phyloP scores from a whole-genome alignment of 1,140 invertebrate species.

The Brachionus sp. region DNA sequence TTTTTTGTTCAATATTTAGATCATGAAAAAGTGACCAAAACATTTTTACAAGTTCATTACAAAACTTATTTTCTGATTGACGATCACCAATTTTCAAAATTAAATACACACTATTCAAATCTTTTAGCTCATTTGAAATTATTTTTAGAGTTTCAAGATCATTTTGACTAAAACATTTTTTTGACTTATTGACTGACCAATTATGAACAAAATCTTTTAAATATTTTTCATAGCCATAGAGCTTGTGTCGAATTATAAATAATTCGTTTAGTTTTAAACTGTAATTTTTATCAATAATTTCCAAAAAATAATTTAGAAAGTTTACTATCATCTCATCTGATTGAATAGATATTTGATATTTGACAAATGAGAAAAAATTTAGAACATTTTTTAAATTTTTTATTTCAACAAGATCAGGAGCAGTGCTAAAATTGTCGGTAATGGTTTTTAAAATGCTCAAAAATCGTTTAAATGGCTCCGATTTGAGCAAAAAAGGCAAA shows the following conservation, averaged over 20 bases:
- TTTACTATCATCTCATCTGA: not conserved
- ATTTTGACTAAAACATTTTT: not conserved
- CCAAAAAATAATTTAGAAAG: not conserved
- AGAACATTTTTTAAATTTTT: not conserved
- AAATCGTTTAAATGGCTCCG: not conserved
- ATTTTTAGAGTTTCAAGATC: not conserved
- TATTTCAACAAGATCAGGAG: not conserved
- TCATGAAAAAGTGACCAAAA: not conserved
- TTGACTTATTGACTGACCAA: not conserved
- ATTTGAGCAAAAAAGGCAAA: not conserved
- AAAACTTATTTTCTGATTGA: not conserved
- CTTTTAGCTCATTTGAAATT: not conserved
- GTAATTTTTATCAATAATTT: not conserved
- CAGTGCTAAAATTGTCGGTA: not conserved
- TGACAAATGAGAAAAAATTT: not conserved
- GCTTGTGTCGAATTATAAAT: not conserved
- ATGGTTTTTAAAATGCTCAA: not conserved
- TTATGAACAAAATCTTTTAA: not conserved
- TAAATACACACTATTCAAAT: not conserved
- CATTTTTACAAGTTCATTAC: not conserved
- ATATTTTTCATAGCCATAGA: not conserved
- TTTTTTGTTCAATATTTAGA: not conserved
- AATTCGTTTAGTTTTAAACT: not conserved
- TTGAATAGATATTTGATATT: not conserved
- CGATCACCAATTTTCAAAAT: not conserved